phyloP scores from a whole-genome alignment of 2,888 invertebrate genomes.

The Oligia fasciuncula region DNA sequence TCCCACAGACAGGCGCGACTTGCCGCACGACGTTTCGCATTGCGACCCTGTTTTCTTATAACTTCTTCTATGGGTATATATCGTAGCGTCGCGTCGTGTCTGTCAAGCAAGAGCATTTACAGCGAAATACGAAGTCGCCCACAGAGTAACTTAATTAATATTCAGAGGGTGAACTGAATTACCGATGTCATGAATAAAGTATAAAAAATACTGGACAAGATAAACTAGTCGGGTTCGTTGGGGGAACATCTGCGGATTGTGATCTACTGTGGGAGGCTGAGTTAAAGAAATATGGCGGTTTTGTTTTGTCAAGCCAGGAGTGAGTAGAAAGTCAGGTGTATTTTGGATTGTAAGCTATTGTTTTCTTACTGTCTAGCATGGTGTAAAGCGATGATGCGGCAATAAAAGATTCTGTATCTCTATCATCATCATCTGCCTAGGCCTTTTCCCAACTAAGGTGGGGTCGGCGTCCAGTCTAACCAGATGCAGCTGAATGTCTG shows the following conservation, averaged over 20 bases:
- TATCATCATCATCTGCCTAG: too few relatives aligned
- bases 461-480: too few relatives aligned
- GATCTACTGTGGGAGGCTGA: conserved; percentile 23
- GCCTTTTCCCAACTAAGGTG: too few relatives aligned
- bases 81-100: background rate
- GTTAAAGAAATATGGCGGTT: background rate
- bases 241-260: conserved; percentile 47
- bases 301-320: background rate
- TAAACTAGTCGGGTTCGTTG: conserved; percentile 25
- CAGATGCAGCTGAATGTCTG: too few relatives aligned
- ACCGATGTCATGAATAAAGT: conserved; percentile 44
- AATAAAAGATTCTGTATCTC: too few relatives aligned
- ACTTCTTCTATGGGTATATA: background rate
- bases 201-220: conserved; percentile 45
- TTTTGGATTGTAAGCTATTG: background rate
- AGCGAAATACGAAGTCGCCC: conserved; percentile 20
- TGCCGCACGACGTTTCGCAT: background rate
- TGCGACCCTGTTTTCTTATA: background rate
- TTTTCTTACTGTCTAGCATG: too few relatives aligned
- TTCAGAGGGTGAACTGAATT: conserved; percentile 47
- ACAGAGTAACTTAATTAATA: conserved; percentile 41
- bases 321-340: background rate
- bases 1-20: background rate
- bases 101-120: background rate
- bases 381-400: too few relatives aligned